Evolutionary conservation across 2,113 vertebrate genomes (phyloP).

Genomic region (Takifugu flavidus): DNA sequence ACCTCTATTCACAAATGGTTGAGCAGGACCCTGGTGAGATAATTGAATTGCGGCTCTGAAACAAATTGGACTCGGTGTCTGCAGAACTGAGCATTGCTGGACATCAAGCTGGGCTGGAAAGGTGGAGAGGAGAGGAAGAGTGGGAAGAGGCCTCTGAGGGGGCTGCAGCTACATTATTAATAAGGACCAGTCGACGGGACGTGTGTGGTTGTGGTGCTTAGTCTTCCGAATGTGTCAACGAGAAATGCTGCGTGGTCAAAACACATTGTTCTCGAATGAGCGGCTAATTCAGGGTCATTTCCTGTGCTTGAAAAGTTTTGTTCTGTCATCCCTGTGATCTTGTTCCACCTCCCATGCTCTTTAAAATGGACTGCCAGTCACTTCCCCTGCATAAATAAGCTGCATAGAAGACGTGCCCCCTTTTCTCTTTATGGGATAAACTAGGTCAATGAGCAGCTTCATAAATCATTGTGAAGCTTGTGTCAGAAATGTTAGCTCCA

Average conservation of each 20-base stretch:
- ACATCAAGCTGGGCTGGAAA: slow-evolving; percentile 65
- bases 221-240: slow-evolving; percentile 63
- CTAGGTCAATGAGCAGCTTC: slow-evolving; percentile 78
- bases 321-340: slow-evolving; percentile 33
- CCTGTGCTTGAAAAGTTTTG: slow-evolving; percentile 24
- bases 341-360: slow-evolving; percentile 20
- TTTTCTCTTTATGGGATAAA: slow-evolving; percentile 67
- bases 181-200: slow-evolving; percentile 80
- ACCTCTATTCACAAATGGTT: slow-evolving; percentile 62
- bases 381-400: slow-evolving; percentile 30
- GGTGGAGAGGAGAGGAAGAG: slow-evolving; percentile 58
- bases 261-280: slow-evolving; percentile 28
- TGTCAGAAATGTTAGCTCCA: slow-evolving; percentile 66
- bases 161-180: slow-evolving; percentile 85
- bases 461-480: slow-evolving; percentile 78
- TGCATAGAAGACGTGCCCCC: slow-evolving; percentile 47
- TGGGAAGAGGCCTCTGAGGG: slow-evolving; percentile 50
- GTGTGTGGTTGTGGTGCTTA: slow-evolving; percentile 60
- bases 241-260: slow-evolving; percentile 36
- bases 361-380: slow-evolving; percentile 37
- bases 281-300: slow-evolving; percentile 7
- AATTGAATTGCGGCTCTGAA: slow-evolving; percentile 79
- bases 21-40: slow-evolving; percentile 67
- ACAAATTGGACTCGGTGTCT: slow-evolving; percentile 79
- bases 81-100: slow-evolving; percentile 59